Evolutionary conservation across 2,888 invertebrate genomes (phyloP).

Genomic region (Dasysyrphus albostriatus): DNA sequence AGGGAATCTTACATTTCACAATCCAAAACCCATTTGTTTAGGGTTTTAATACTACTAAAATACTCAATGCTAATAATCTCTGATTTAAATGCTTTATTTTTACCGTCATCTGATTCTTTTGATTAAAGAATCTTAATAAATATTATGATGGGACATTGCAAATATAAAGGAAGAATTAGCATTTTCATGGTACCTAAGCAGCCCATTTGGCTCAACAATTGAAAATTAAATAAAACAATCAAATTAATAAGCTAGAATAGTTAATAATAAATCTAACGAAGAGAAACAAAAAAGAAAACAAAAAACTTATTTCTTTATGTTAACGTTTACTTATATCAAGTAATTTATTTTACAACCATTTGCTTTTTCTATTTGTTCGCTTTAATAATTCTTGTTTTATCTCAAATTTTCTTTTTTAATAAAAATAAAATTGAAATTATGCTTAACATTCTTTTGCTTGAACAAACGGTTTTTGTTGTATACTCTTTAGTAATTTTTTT

Average conservation of each 20-base stretch:
- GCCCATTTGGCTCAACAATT: too few relatives aligned
- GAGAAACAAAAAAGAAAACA: not conserved
- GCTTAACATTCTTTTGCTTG: slow-evolving; percentile 40
- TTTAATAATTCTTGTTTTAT: slow-evolving; percentile 8
- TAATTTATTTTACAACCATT: slow-evolving; percentile 58
- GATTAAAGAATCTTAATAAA: too few relatives aligned
- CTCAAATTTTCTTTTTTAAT: slow-evolving; percentile 45
- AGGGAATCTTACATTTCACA: too few relatives aligned
- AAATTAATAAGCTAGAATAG: not conserved
- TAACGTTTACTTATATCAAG: slow-evolving; percentile 65
- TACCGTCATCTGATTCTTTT: too few relatives aligned
- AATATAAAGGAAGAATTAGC: too few relatives aligned
- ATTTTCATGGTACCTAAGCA: too few relatives aligned
- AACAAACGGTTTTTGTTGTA: slow-evolving; percentile 41
- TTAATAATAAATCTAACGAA: not conserved
- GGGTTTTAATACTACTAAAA: too few relatives aligned
- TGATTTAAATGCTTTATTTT: too few relatives aligned
- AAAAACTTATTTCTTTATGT: slow-evolving; percentile 38
- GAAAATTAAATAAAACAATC: not conserved
- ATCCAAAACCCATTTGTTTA: too few relatives aligned
- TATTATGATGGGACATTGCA: too few relatives aligned
- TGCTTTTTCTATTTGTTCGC: slow-evolving; percentile 32
- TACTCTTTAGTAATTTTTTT: slow-evolving; percentile 21
- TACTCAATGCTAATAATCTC: too few relatives aligned
- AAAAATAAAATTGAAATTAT: slow-evolving; percentile 61